These are phyloP conservation scores for Xerus rutilus DNA, from an alignment of 2,797 vertebrate genomes.

Conservation along the genomic window DNA sequence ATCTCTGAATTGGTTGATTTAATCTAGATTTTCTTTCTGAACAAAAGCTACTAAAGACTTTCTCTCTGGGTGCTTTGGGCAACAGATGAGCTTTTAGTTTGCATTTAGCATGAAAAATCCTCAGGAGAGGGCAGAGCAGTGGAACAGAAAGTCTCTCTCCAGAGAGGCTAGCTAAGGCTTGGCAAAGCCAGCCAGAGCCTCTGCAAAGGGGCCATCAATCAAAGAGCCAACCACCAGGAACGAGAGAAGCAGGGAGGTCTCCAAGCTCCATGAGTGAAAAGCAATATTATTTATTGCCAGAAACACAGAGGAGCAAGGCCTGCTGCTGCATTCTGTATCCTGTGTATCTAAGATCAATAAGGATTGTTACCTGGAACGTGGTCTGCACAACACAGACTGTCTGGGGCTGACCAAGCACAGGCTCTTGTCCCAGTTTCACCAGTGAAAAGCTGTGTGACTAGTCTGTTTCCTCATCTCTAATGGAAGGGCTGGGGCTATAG, in stretches of 20 bases:
- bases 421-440: not conserved
- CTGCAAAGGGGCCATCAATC: not conserved
- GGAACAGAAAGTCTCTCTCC: not conserved
- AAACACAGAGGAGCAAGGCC: not conserved
- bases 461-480: not conserved
- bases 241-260: not conserved
- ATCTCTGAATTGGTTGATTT: not conserved
- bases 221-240: not conserved
- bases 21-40: not conserved
- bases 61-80: not conserved
- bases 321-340: not conserved
- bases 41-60: not conserved
- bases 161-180: not conserved
- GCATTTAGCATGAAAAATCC: not conserved
- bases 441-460: not conserved
- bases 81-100: not conserved
- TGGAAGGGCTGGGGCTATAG: not conserved
- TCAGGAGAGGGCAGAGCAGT: not conserved
- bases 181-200: not conserved
- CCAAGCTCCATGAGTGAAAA: not conserved
- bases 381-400: rapidly evolving
- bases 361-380: not conserved
- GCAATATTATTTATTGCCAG: not conserved
- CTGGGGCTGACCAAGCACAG: not conserved
- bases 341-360: not conserved